A percentile compares a stretch with the other conserved stretches of the same genome.
Evolutionary conservation across 1,140 invertebrate species (phyloP).

Genomic region (Anoplophora glabripennis): DNA sequence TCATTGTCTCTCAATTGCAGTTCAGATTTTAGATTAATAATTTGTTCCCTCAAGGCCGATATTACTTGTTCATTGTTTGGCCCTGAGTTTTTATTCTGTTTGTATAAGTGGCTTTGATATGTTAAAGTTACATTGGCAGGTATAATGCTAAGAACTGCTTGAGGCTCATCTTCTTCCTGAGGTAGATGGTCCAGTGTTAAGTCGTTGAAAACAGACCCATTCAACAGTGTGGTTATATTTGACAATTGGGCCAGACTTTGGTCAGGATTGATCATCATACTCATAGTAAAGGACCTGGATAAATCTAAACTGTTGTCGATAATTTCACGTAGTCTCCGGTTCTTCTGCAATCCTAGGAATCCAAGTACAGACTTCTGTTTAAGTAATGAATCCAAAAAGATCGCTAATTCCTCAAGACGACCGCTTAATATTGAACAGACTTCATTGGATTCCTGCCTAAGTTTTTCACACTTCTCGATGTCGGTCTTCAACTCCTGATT

Average conservation of each 20-base stretch:
- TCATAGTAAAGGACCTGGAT: conserved; percentile 54
- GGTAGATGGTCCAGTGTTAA: conserved; percentile 29
- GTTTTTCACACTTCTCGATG: conserved; percentile 50
- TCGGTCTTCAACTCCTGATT: conserved; percentile 44
- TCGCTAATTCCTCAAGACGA: conserved; percentile 66
- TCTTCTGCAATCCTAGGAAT: conserved; percentile 52
- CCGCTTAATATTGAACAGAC: conserved; percentile 62
- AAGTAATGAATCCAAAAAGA: conserved; percentile 68
- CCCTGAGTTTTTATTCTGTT: conserved; percentile 36
- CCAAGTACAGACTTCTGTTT: conserved; percentile 59
- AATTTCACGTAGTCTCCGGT: conserved; percentile 53
- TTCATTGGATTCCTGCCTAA: conserved; percentile 61
- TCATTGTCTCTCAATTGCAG: conserved; percentile 51
- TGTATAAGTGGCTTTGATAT: conserved; percentile 41
- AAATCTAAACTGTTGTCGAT: conserved; percentile 58
- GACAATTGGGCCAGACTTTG: conserved; percentile 49
- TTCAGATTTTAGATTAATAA: conserved; percentile 50
- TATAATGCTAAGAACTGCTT: conserved; percentile 31
- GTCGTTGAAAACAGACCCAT: conserved; percentile 36
- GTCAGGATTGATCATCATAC: conserved; percentile 40
- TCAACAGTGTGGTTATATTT: conserved; percentile 51
- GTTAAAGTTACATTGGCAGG: conserved; percentile 39
- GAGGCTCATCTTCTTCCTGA: conserved; percentile 19
- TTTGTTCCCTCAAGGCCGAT: conserved; percentile 39
- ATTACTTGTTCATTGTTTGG: conserved; percentile 44